Base-by-base conservation (phyloP, 2,888 invertebrate genomes). In the Vanessa cardui region DNA sequence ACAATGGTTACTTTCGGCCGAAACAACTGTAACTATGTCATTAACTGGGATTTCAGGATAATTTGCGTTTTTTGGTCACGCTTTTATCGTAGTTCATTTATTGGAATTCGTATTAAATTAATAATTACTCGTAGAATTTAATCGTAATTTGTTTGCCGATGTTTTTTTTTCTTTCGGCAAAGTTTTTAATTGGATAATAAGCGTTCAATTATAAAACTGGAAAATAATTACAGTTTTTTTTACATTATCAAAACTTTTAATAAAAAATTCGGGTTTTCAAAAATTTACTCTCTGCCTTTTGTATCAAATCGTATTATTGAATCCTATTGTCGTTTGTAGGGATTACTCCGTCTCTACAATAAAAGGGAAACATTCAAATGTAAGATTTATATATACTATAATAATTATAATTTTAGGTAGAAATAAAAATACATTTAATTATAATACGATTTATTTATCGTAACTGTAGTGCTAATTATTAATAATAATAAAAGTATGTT, bases 1-100 rank as follows among this genome's bases (percentile, higher is more conserved):
- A 70, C 50, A 66, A 66, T 64, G 49, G 61, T 58, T 47, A 21
- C 39, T 39, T 56, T 50, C 62, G 58, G 58, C 64, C 26, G 31
- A 26, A 47, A 69, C 52, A 50, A 50, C 47, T 58, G 52, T 50
- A 49, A 61, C 39, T 21, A 44, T 18, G 50, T 49, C 60, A 63
- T 60, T 69, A 58, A 61, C 58, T 46, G 21, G 46, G 50, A 58
- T 58, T 70, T 62, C 61, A 20, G 45, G 58, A 66, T 16, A 9
- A 33, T 39, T n/a, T 39, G 39, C 12, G 26, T 1, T 26, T 54
- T 54, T 54, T 31, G 26, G 26, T 31, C 16, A 2, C 7, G 31
- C 26, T 21, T 54, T 54, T 31, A 26, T 6, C 26, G 26, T 6
- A 16, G 9, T 15, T 16, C 26, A 52, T 26, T 26, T 31, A 16